Evolutionary conservation across 1,140 invertebrate genomes (phyloP).

Genomic region (Apis florea): DNA sequence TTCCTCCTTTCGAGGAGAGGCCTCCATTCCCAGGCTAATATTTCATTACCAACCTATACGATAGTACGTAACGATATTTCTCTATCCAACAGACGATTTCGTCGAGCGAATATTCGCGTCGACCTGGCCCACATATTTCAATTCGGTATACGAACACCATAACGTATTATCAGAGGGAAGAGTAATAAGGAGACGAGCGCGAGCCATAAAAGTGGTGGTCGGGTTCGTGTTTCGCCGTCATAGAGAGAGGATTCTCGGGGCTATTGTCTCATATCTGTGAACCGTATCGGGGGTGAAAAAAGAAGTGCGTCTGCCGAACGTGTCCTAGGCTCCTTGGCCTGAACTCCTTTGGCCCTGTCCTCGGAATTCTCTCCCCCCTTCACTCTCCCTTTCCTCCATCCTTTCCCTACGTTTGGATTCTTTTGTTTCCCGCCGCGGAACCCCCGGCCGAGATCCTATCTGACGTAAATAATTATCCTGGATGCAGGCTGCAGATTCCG

Average conservation of each 20-base stretch:
- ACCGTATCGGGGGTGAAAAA: conserved; percentile 42
- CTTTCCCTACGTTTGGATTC: conserved; percentile 64
- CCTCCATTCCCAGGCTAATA: conserved; percentile 60
- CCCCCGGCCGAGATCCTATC: conserved; percentile 78
- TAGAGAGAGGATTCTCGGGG: background rate
- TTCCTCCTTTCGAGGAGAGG: conserved; percentile 43
- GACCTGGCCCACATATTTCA: background rate
- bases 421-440: conserved; percentile 77
- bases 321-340: conserved; percentile 44
- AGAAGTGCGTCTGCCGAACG: conserved; percentile 20
- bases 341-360: conserved; percentile 39
- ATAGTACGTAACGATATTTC: background rate
- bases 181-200: conserved; percentile 4
- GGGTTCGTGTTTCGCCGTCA: background rate
- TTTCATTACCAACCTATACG: no score
- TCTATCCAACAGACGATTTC: background rate
- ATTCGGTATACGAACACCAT: background rate
- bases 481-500: conserved; percentile 68
- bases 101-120: conserved; percentile 1
- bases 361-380: conserved; percentile 40
- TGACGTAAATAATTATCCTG: conserved; percentile 80
- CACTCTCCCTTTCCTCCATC: conserved; percentile 23
- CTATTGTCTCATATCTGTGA: conserved; percentile 48
- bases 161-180: conserved; percentile 6
- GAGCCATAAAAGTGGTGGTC: conserved; percentile 28